phyloP scores from a whole-genome alignment of 2,113 vertebrate genomes.

The Tylochromis polylepis region DNA sequence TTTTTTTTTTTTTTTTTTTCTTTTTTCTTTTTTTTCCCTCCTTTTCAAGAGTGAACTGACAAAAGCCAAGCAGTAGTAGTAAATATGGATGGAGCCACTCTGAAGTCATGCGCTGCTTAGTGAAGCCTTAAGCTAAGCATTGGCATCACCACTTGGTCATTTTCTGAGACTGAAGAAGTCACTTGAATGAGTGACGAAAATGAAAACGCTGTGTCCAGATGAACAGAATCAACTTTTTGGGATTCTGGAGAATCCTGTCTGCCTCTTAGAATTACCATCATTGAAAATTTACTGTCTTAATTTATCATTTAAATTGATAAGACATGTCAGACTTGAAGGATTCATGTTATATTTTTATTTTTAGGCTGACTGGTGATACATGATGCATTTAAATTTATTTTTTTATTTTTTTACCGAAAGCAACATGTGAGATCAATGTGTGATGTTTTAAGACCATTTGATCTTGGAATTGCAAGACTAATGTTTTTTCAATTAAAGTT shows the following conservation, averaged over 20 bases:
- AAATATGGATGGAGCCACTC: not conserved
- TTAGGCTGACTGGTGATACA: not conserved
- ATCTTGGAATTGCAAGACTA: not conserved
- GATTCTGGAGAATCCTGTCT: not conserved
- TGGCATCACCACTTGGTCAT: not conserved
- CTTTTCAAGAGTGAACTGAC: not conserved
- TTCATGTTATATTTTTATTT: not conserved
- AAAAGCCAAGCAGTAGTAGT: not conserved
- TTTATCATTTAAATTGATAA: not conserved
- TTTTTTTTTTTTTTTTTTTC: too few relatives aligned
- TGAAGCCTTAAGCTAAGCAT: not conserved
- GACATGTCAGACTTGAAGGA: not conserved
- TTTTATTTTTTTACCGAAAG: not conserved
- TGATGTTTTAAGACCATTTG: not conserved
- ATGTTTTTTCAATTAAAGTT: not conserved
- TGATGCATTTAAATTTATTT: not conserved
- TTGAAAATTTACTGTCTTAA: not conserved
- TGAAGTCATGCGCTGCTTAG: not conserved
- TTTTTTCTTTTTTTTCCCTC: accelerated
- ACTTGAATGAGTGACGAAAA: not conserved
- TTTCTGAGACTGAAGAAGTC: not conserved
- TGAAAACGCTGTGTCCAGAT: not conserved
- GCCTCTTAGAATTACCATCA: not conserved
- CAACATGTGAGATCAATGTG: not conserved
- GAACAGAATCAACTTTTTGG: not conserved